Percentiles rank a stretch among this genome's conserved stretches.
These are phyloP conservation scores for Sisor rabdophorus DNA, from an alignment of 2,113 vertebrate species.

Conservation along the genomic window DNA sequence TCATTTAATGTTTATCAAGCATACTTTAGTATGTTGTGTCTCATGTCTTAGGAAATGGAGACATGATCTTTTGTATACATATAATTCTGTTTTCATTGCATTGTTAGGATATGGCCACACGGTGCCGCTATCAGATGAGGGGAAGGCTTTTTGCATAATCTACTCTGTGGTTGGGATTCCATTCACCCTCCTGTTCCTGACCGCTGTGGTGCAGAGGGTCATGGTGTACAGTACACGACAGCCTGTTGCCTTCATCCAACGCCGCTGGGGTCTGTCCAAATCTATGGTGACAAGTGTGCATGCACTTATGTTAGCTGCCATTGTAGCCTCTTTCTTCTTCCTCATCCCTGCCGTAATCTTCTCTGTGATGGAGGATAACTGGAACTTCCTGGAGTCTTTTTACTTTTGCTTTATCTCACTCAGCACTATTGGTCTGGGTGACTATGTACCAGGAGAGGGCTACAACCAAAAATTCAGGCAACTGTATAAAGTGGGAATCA, in stretches of 20 bases:
- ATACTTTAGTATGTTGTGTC: not conserved
- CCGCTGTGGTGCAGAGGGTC: conserved; percentile 83
- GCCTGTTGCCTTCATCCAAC: conserved; percentile 81
- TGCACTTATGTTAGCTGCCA: conserved; percentile 66
- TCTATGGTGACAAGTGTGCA: conserved; percentile 77
- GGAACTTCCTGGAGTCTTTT: conserved; percentile 94
- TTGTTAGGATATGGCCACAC: conserved; percentile 90
- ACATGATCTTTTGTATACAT: not conserved
- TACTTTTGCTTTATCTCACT: conserved; percentile 98
- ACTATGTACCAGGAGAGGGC: conserved; percentile 94
- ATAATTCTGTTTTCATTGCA: conserved; percentile 1
- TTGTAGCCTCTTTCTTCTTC: conserved; percentile 74
- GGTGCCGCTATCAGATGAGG: conserved; percentile 89
- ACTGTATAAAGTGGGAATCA: conserved; percentile 87
- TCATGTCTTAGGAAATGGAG: not conserved
- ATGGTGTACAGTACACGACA: conserved; percentile 74
- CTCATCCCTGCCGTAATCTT: conserved; percentile 87
- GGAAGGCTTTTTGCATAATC: conserved; percentile 93
- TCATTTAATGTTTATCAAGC: not conserved
- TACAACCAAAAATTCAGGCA: conserved; percentile 76
- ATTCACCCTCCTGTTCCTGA: conserved; percentile 89
- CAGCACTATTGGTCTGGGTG: conserved; percentile 93
- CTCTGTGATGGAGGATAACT: conserved; percentile 78
- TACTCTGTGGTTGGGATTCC: conserved; percentile 91
- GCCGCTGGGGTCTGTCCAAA: conserved; percentile 82